Evolutionary conservation across 2,888 invertebrate genomes (phyloP).

Genomic region (Cetonia aurata): DNA sequence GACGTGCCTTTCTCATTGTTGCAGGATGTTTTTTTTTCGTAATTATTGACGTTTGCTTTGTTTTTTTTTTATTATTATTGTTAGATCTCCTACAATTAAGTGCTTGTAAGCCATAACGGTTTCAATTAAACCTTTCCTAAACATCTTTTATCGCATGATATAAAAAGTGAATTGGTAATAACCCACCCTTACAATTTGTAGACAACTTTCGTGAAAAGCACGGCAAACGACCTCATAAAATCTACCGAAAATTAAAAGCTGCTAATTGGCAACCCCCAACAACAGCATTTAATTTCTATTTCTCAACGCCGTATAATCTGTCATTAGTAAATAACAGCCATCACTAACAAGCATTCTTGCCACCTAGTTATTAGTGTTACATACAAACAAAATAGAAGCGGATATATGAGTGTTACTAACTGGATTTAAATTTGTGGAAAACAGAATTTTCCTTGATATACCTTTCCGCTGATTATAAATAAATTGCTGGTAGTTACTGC

Average conservation of each 20-base stretch:
- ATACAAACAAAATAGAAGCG: not conserved
- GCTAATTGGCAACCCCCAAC: not conserved
- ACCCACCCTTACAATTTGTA: too few relatives aligned
- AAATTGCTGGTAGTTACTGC: not conserved
- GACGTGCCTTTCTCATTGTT: too few relatives aligned
- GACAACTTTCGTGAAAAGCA: not conserved
- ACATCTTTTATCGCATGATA: too few relatives aligned
- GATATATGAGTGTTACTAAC: constrained; percentile 12
- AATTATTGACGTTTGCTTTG: too few relatives aligned
- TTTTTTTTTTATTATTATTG: not conserved
- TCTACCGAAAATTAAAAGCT: not conserved
- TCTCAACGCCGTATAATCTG: not conserved
- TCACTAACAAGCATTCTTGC: not conserved
- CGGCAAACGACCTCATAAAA: not conserved
- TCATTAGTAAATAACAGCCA: constrained; percentile 16
- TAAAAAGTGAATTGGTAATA: too few relatives aligned
- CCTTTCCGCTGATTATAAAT: not conserved
- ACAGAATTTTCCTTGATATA: constrained; percentile 9
- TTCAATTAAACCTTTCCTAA: too few relatives aligned
- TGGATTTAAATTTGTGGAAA: constrained; percentile 27
- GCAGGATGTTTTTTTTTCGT: too few relatives aligned
- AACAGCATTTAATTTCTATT: not conserved
- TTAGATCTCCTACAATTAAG: not conserved
- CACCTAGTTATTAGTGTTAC: constrained; percentile 16
- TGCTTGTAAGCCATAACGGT: too few relatives aligned